Conservation (phyloP, 2,888 invertebrate species). For the Acrocyrtus sp. region DNA sequence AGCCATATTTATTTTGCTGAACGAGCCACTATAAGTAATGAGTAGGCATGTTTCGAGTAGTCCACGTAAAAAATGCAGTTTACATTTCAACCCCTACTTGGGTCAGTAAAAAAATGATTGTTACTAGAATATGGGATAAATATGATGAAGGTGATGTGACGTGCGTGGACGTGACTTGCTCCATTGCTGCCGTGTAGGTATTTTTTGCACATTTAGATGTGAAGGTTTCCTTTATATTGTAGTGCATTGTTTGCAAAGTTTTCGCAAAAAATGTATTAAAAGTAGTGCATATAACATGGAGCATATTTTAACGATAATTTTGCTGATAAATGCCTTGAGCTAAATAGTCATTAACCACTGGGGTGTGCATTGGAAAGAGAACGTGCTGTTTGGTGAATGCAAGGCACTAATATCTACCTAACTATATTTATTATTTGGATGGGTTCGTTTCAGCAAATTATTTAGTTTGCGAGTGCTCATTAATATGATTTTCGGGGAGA, state of each 20-base stretch:
- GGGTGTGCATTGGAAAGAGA: too few relatives aligned
- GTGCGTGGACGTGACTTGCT: slow-evolving; percentile 20
- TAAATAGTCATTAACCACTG: background rate
- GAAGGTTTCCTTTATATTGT: background rate
- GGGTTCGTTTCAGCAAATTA: too few relatives aligned
- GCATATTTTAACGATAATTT: background rate
- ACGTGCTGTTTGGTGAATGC: too few relatives aligned
- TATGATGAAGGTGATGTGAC: background rate
- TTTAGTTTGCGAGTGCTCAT: too few relatives aligned
- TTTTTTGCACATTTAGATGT: background rate
- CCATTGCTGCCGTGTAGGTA: slow-evolving; percentile 4
- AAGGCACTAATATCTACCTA: too few relatives aligned
- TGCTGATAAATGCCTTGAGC: background rate
- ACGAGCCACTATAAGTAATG: background rate
- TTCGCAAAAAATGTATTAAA: background rate
- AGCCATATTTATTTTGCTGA: background rate
- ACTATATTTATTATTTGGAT: too few relatives aligned
- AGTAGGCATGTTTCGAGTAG: background rate
- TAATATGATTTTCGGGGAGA: too few relatives aligned
- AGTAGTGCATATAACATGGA: too few relatives aligned
- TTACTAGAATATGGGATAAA: too few relatives aligned
- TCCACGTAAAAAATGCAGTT: background rate
- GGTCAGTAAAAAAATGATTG: background rate
- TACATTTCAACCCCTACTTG: background rate
- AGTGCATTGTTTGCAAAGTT: slow-evolving; percentile 9